These are phyloP conservation scores for Ailuropoda melanoleuca DNA, from an alignment of 2,113 vertebrate species.

Conservation along the genomic window DNA sequence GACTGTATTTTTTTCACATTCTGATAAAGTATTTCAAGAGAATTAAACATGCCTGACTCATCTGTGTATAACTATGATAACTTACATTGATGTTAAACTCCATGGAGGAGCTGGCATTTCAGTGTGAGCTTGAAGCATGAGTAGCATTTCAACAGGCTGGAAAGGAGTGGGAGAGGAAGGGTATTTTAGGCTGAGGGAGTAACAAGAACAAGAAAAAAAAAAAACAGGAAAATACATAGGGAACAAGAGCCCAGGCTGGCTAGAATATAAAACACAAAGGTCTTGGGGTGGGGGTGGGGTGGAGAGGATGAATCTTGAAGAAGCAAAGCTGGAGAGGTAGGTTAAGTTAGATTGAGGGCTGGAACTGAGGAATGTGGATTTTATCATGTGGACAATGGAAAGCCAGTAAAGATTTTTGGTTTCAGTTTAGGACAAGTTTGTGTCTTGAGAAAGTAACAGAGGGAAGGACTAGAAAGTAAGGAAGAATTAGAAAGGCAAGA, in stretches of 20 bases:
- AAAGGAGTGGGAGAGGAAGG: neutral
- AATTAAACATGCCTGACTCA: neutral
- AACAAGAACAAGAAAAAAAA: constrained; percentile 23
- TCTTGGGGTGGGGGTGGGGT: neutral
- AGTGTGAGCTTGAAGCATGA: neutral
- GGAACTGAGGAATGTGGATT: neutral
- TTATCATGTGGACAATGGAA: neutral
- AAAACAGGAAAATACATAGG: neutral
- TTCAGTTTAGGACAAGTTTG: neutral
- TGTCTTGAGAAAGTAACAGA: constrained; percentile 33
- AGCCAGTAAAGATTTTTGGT: neutral
- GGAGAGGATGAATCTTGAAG: neutral
- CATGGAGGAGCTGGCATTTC: neutral
- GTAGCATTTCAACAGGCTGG: neutral
- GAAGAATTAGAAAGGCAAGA: neutral
- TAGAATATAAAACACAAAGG: neutral
- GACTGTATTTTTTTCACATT: neutral
- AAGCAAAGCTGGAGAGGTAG: neutral
- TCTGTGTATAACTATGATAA: neutral
- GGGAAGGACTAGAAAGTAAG: neutral
- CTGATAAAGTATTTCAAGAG: neutral
- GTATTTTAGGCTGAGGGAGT: neutral
- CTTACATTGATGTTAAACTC: neutral
- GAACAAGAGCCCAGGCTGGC: neutral
- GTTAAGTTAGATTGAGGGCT: neutral